phyloP scores from a whole-genome alignment of 2,888 invertebrate genomes.

The Isotomurus palustris region DNA sequence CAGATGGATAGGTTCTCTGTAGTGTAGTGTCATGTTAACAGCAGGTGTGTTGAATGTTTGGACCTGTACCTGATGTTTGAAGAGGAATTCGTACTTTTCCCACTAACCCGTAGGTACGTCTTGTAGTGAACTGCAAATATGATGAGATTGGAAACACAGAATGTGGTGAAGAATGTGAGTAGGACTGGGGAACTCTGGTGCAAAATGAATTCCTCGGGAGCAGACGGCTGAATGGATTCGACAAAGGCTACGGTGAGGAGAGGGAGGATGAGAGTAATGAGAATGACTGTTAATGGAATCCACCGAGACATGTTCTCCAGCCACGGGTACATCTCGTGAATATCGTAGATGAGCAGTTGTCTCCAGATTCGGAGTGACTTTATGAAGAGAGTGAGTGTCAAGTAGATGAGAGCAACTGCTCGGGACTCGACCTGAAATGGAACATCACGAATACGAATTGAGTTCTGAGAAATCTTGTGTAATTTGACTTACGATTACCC shows the following conservation, averaged over 20 bases:
- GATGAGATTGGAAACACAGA: not conserved
- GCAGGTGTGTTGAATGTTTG: not conserved
- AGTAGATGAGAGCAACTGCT: not conserved
- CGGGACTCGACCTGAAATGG: not conserved
- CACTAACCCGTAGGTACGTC: not conserved
- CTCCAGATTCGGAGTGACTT: not conserved
- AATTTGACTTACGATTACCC: not conserved
- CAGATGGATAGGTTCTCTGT: not conserved
- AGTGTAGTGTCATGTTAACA: not conserved
- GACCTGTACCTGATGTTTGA: not conserved
- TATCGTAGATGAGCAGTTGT: not conserved
- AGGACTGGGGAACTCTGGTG: not conserved
- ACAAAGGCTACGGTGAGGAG: not conserved
- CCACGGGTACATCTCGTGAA: conserved; percentile 2
- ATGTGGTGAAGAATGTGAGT: not conserved
- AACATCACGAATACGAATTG: not conserved
- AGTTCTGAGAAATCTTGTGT: too few species aligned
- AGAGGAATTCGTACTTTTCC: not conserved
- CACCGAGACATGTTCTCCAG: not conserved
- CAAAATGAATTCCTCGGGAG: not conserved
- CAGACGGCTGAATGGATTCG: not conserved
- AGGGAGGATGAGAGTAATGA: not conserved
- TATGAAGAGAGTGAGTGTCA: not conserved
- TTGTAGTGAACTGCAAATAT: conserved; percentile 3
- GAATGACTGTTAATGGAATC: not conserved